Percentiles rank a stretch among this genome's conserved stretches.
phyloP scores from a whole-genome alignment of 2,888 invertebrate genomes.

The Synergus japonicus region DNA sequence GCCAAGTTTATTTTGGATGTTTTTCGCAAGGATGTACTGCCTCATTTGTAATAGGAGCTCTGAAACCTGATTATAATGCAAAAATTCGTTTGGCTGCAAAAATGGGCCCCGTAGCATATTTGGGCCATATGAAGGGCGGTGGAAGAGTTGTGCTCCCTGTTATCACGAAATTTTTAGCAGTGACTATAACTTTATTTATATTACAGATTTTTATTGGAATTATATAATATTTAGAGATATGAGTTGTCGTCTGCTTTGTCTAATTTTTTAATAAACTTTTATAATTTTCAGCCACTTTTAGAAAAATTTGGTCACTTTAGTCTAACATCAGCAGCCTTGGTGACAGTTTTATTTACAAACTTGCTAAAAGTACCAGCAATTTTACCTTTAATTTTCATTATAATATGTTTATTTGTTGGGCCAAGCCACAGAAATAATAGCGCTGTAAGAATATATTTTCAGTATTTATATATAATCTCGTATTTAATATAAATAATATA shows the following conservation, averaged over 20 bases:
- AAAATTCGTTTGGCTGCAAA: slow-evolving; percentile 75
- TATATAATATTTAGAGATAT: no score
- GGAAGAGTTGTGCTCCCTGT: not conserved
- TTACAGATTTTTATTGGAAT: not conserved
- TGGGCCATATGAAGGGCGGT: not conserved
- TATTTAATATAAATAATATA: not conserved
- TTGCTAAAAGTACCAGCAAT: not conserved
- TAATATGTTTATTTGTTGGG: not conserved
- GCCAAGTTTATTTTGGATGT: slow-evolving; percentile 85
- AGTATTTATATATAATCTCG: not conserved
- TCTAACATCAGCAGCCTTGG: not conserved
- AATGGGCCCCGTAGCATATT: not conserved
- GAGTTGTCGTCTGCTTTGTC: no score
- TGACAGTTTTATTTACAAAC: not conserved
- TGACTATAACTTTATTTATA: not conserved
- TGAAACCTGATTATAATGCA: slow-evolving; percentile 83
- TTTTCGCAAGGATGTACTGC: slow-evolving; percentile 94
- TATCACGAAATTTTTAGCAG: not conserved
- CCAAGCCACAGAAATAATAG: not conserved
- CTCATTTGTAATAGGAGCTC: slow-evolving; percentile 84
- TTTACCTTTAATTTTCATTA: not conserved
- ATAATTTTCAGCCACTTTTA: not conserved
- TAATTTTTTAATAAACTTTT: not conserved
- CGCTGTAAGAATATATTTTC: not conserved
- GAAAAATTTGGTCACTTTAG: not conserved